These are phyloP conservation scores for Drosophila neotestacea DNA, from an alignment of 2,888 invertebrate species.

Conservation along the genomic window DNA sequence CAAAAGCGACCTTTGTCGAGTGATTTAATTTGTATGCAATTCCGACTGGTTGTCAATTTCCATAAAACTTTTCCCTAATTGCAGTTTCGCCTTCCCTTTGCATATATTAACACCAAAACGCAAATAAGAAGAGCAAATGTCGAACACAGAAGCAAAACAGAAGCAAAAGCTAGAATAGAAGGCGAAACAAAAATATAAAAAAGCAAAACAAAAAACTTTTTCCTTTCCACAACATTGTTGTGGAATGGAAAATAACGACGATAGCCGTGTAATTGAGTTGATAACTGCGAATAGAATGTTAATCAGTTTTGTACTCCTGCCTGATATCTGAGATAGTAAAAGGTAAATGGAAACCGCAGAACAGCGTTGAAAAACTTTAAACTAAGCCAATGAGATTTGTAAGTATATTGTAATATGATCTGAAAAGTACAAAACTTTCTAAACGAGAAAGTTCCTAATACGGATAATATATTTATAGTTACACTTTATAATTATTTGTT, in stretches of 20 bases:
- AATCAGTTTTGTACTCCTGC: conserved; percentile 34
- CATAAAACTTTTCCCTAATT: conserved; percentile 51
- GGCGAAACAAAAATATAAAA: neutral
- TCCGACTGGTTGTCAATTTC: conserved; percentile 52
- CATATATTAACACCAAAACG: conserved; percentile 42
- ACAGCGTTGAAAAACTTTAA: neutral
- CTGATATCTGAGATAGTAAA: conserved; percentile 8
- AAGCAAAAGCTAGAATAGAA: conserved; percentile 8
- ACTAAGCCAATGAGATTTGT: neutral
- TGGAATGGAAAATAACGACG: conserved; percentile 21
- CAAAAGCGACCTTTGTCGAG: conserved; percentile 40
- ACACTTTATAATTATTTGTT: too few relatives aligned
- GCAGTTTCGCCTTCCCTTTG: conserved; percentile 33
- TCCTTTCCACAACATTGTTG: neutral
- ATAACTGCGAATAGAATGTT: conserved; percentile 42
- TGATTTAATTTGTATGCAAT: conserved; percentile 64
- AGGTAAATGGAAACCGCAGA: conserved; percentile 1
- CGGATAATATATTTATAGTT: too few relatives aligned
- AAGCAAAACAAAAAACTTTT: conserved; percentile 17
- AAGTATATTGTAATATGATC: neutral
- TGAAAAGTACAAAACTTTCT: neutral
- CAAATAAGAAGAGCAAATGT: conserved; percentile 5
- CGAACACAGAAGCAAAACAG: neutral
- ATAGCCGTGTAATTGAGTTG: conserved; percentile 48
- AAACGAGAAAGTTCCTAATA: neutral